Conservation (phyloP, 2,797 vertebrate genomes). For the Crocodylus rhombifer region DNA sequence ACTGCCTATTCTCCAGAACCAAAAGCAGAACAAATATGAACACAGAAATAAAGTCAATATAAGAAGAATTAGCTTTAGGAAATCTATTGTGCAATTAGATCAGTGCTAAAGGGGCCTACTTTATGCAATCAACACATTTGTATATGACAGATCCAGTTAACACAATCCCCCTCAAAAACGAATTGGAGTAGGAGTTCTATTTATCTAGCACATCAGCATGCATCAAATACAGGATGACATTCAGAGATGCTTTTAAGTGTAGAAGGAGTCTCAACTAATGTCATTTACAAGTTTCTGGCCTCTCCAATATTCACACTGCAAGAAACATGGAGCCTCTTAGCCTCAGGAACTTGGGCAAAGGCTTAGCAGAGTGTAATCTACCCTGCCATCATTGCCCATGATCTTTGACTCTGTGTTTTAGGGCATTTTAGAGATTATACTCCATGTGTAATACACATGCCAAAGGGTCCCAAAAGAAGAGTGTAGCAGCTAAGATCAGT, state of each 20-base stretch:
- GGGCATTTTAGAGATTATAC: accelerated
- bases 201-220: no score
- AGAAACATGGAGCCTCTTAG: accelerated
- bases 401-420: not conserved
- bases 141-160: not conserved
- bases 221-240: not conserved
- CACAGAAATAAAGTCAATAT: not conserved
- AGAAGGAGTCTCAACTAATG: not conserved
- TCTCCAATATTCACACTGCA: not conserved
- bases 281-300: not conserved
- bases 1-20: not conserved
- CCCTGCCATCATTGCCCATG: not conserved
- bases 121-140: accelerated
- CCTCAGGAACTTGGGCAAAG: not conserved
- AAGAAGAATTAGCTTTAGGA: not conserved
- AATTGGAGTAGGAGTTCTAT: no score
- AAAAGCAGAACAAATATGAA: not conserved
- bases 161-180: not conserved
- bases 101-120: not conserved
- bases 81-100: not conserved
- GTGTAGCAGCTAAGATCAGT: not conserved
- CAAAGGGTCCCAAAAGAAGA: not conserved
- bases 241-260: not conserved
- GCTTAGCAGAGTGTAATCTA: no score
- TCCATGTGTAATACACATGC: not conserved